These are phyloP conservation scores for Tetraodon nigroviridis DNA, from an alignment of 2,113 vertebrate species.

Conservation along the genomic window DNA sequence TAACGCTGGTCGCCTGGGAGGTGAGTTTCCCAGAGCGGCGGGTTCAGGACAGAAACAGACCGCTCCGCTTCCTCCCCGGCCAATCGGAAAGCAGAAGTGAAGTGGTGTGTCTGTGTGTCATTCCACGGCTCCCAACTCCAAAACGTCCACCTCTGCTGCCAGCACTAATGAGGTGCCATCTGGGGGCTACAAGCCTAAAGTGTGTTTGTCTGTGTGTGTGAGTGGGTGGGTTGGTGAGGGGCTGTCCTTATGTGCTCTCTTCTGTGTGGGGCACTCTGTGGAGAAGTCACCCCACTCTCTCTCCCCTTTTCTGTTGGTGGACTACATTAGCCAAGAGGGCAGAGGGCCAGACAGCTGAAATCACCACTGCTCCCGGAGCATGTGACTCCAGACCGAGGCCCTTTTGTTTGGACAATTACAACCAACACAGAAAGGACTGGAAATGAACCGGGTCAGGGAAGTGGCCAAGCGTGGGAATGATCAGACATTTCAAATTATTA, in stretches of 20 bases:
- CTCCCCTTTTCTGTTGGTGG: slow-evolving; percentile 45
- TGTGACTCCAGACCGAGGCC: slow-evolving; percentile 58
- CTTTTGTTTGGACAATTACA: slow-evolving; percentile 61
- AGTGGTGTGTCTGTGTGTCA: slow-evolving; percentile 36
- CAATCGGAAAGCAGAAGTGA: slow-evolving; percentile 43
- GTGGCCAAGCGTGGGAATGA: slow-evolving; percentile 41
- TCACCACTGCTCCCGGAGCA: slow-evolving; percentile 63
- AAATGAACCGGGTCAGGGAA: slow-evolving; percentile 39
- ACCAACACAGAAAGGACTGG: slow-evolving; percentile 44
- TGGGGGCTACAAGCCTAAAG: slow-evolving; percentile 48
- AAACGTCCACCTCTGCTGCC: slow-evolving; percentile 56
- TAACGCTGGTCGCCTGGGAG: slow-evolving; percentile 68
- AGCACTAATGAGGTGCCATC: slow-evolving; percentile 60
- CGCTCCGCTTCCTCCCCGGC: slow-evolving; percentile 43
- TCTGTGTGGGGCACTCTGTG: slow-evolving; percentile 46
- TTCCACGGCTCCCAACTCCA: slow-evolving; percentile 25
- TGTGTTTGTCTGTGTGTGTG: slow-evolving; percentile 60
- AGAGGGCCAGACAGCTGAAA: slow-evolving; percentile 61
- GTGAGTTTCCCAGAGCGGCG: slow-evolving; percentile 66
- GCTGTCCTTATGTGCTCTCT: slow-evolving; percentile 51
- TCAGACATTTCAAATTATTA: slow-evolving; percentile 30
- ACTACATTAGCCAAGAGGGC: slow-evolving; percentile 58
- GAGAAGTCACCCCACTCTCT: slow-evolving; percentile 67
- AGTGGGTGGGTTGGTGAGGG: slow-evolving; percentile 46
- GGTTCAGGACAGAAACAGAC: slow-evolving; percentile 56